Evolutionary conservation across 2,113 vertebrate genomes (phyloP).

Genomic region (Caretta caretta): DNA sequence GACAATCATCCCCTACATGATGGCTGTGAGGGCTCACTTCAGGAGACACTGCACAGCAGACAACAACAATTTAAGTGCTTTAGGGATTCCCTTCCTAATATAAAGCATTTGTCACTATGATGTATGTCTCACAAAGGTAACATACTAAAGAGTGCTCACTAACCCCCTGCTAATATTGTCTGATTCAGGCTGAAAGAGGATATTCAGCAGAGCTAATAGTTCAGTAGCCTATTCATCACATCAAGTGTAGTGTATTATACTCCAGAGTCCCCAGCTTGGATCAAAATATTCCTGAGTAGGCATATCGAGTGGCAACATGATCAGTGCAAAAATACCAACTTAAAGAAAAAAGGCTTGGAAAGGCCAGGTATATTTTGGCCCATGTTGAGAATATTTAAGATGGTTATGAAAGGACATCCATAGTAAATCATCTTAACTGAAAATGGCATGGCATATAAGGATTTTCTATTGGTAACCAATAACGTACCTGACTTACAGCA

Average conservation of each 20-base stretch:
- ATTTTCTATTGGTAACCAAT: neutral
- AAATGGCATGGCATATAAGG: neutral
- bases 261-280: neutral
- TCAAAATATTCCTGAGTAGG: fast-evolving
- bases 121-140: fast-evolving
- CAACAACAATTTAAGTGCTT: fast-evolving
- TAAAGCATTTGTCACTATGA: neutral
- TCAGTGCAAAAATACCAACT: neutral
- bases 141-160: neutral
- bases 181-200: neutral
- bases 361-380: fast-evolving
- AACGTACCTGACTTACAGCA: neutral
- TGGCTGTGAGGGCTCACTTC: neutral
- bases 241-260: fast-evolving
- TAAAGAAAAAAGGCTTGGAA: fast-evolving
- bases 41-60: neutral
- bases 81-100: neutral
- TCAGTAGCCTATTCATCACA: neutral
- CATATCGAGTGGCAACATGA: neutral
- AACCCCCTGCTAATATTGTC: neutral
- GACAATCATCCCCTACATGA: neutral
- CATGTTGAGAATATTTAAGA: neutral
- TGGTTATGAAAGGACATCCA: neutral
- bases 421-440: neutral
- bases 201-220: neutral